Percentiles rank a stretch among this genome's conserved stretches.
phyloP scores from a whole-genome alignment of 2,888 invertebrate species.

The Ferrisia virgata region DNA sequence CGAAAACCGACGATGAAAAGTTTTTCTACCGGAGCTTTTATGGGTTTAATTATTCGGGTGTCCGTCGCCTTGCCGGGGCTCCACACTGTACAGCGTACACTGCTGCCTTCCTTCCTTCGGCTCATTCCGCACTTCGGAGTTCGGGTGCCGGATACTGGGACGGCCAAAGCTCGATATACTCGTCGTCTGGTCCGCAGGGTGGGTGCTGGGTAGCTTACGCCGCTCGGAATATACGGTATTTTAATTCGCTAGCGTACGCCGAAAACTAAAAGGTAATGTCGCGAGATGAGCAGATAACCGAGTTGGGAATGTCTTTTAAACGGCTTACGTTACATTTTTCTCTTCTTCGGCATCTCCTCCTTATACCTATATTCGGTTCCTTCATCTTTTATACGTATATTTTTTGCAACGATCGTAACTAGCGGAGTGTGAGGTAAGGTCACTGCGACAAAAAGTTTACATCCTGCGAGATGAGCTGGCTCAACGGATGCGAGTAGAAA shows the following conservation, averaged over 20 bases:
- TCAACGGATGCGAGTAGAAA: too few species aligned
- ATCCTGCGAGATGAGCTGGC: too few species aligned
- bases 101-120: background rate
- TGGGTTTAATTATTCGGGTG: background rate
- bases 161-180: too few species aligned
- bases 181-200: too few species aligned
- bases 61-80: background rate
- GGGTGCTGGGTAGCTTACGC: too few species aligned
- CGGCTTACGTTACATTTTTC: background rate
- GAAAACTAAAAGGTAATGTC: constrained; percentile 9
- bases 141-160: too few species aligned
- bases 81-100: too few species aligned
- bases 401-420: too few species aligned
- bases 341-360: background rate
- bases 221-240: background rate
- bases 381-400: too few species aligned
- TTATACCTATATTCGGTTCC: background rate
- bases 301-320: background rate
- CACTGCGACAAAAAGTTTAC: too few species aligned
- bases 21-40: background rate
- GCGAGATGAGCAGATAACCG: background rate
- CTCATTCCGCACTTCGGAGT: background rate
- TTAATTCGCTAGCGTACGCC: background rate
- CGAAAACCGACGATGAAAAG: background rate
- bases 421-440: too few species aligned